Conservation (phyloP, 92 coral and sea anemone genomes). For the Paragorgia papillata region DNA sequence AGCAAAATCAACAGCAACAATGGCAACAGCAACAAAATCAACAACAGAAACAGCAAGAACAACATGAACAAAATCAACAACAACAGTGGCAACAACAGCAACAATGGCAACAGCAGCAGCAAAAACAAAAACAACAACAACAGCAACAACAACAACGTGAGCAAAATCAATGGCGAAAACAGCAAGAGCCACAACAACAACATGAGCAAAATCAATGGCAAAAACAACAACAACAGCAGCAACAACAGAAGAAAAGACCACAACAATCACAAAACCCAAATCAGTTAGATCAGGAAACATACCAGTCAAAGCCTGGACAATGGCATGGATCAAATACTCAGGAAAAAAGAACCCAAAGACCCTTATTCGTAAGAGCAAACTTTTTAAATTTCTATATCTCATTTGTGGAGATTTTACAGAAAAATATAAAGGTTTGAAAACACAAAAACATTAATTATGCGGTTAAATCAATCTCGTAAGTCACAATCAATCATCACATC, state of each 20-base stretch:
- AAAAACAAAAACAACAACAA: constrained; percentile 18
- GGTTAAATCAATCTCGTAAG: too few species aligned
- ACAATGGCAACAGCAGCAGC: constrained; percentile 5
- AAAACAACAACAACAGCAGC: constrained; percentile 7
- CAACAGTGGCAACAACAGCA: constrained; percentile 24
- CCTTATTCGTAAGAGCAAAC: constrained; percentile 27
- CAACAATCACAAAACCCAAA: too few species aligned
- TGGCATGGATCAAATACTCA: not conserved
- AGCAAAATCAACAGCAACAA: constrained; percentile 33
- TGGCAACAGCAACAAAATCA: not conserved
- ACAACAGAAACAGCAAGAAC: not conserved
- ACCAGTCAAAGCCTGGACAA: not conserved
- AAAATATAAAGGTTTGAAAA: too few species aligned
- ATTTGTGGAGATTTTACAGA: too few species aligned
- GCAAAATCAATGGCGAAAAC: constrained; percentile 13
- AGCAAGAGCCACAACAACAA: constrained; percentile 1
- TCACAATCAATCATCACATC: too few species aligned
- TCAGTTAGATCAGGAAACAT: not conserved
- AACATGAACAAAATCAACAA: too few species aligned
- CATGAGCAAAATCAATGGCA: constrained; percentile 23
- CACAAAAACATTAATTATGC: too few species aligned
- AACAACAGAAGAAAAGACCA: not conserved
- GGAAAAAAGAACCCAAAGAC: constrained; percentile 21
- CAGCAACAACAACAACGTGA: constrained; percentile 22
- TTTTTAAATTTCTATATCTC: too few species aligned